phyloP scores from a whole-genome alignment of 2,113 vertebrate genomes.

The Platysteira castanea region DNA sequence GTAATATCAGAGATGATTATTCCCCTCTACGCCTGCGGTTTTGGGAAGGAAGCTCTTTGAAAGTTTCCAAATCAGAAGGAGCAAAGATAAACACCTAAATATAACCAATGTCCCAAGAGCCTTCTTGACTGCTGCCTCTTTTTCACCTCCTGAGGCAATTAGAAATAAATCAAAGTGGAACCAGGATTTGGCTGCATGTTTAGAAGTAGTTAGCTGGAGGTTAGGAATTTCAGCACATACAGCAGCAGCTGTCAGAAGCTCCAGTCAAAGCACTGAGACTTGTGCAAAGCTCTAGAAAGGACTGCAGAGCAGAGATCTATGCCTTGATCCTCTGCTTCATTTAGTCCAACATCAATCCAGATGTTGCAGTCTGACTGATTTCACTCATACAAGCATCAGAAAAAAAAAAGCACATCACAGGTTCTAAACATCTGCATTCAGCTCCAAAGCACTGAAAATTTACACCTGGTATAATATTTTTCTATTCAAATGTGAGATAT shows the following conservation, averaged over 20 bases:
- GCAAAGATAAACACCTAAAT: not conserved
- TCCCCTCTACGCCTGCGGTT: not conserved
- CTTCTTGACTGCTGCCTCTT: not conserved
- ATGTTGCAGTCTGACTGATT: not conserved
- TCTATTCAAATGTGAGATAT: not conserved
- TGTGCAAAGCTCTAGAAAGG: not conserved
- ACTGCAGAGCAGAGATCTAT: not conserved
- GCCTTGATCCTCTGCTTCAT: not conserved
- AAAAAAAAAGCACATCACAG: not conserved
- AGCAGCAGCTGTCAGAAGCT: not conserved
- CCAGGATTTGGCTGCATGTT: not conserved
- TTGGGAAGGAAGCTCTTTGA: not conserved
- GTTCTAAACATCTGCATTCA: not conserved
- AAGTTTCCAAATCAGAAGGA: not conserved
- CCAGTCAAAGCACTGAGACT: not conserved
- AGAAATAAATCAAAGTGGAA: not conserved
- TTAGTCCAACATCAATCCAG: not conserved
- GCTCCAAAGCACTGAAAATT: not conserved
- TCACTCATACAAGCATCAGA: not conserved
- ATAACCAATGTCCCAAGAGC: rapidly evolving
- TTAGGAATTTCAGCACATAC: not conserved
- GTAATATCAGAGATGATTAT: not conserved
- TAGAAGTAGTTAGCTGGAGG: not conserved
- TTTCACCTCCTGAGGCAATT: not conserved
- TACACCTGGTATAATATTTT: not conserved